Percentiles rank a stretch among this genome's conserved stretches.
These are phyloP conservation scores for Macheiramphus alcinus DNA, from an alignment of 2,113 vertebrate species.

Conservation along the genomic window DNA sequence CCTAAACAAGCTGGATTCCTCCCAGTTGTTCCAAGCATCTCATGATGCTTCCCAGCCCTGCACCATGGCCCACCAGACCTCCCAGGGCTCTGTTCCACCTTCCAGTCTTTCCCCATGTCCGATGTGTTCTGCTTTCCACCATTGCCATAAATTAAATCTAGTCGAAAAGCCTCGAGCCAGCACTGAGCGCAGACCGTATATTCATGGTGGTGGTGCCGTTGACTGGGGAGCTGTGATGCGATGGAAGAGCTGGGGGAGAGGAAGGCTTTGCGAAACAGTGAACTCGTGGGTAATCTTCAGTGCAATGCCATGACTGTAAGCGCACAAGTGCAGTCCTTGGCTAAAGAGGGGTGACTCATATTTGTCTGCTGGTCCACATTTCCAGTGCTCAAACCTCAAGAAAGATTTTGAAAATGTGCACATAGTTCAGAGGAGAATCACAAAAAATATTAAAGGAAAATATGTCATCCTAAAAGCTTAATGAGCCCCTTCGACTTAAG, in stretches of 20 bases:
- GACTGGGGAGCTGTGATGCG: accelerated
- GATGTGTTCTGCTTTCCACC: not conserved
- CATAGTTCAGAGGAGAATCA: not conserved
- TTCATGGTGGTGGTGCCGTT: not conserved
- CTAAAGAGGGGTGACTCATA: not conserved
- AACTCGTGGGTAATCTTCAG: not conserved
- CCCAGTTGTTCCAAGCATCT: too few relatives aligned
- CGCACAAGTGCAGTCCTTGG: not conserved
- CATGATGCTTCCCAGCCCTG: not conserved
- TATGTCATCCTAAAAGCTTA: not conserved
- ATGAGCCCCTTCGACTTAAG: not conserved
- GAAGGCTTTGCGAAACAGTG: not conserved
- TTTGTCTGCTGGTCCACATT: not conserved
- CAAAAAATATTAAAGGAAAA: not conserved
- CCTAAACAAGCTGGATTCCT: not conserved
- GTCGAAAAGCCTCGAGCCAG: not conserved
- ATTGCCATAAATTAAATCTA: accelerated
- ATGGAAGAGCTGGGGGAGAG: not conserved
- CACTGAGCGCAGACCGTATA: accelerated
- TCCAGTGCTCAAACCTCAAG: not conserved
- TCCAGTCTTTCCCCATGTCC: not conserved
- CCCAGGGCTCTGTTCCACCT: not conserved
- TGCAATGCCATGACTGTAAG: not conserved
- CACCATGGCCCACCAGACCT: not conserved
- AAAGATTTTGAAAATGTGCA: not conserved